A percentile compares a stretch with the other conserved stretches of the same genome.
Conservation (phyloP, 2,888 invertebrate species). For the Sycophila texana region DNA sequence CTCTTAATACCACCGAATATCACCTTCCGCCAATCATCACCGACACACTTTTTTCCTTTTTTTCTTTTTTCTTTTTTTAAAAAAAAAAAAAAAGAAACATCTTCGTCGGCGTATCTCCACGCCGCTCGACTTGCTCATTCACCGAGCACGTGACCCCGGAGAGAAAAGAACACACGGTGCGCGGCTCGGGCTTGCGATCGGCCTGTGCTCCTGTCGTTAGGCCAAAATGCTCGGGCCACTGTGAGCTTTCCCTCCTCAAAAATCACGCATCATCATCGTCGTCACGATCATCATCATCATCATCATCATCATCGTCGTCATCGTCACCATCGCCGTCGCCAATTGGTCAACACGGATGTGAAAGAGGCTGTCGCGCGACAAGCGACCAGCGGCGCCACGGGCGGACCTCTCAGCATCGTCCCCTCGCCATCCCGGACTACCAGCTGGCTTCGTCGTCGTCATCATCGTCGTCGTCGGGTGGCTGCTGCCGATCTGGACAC, state of each 20-base stretch:
- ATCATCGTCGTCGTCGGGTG: constrained; percentile 33
- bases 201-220: constrained; percentile 17
- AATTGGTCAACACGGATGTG: neutral
- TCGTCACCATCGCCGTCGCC: neutral
- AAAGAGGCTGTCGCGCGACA: neutral
- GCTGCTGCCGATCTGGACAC: constrained; percentile 66
- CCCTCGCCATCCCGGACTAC: constrained; percentile 1
- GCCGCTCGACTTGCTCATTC: neutral
- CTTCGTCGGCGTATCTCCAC: constrained; percentile 12
- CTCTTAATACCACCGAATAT: constrained; percentile 28
- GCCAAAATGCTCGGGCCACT: constrained; percentile 28
- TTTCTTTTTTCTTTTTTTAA: no score
- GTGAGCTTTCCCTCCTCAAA: constrained; percentile 10
- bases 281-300: constrained; percentile 28
- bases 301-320: constrained; percentile 33
- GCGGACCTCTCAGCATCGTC: neutral
- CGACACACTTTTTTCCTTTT: constrained; percentile 28
- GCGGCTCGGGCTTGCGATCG: constrained; percentile 35
- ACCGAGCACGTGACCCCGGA: constrained; percentile 7
- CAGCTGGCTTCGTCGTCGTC: constrained; percentile 6
- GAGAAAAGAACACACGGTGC: constrained; percentile 17
- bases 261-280: constrained; percentile 27
- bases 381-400: neutral
- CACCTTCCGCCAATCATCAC: constrained; percentile 38
- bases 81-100: neutral